Base-by-base conservation (phyloP, 1,140 invertebrate species). In the Apis dorsata region DNA sequence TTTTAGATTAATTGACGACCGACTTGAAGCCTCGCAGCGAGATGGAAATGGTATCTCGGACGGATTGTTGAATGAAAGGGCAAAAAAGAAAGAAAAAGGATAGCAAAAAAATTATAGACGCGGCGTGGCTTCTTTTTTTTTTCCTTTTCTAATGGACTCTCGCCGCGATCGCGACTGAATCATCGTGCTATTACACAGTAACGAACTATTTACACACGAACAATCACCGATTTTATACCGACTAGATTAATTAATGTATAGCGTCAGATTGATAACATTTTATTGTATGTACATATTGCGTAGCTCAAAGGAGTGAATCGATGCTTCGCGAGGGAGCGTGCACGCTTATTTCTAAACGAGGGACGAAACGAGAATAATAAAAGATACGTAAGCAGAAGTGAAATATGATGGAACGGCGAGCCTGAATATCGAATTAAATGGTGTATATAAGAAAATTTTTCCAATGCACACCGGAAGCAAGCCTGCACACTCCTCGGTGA, bases 211-310 rank as follows among this genome's bases (percentile, higher is more conserved):
- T 84, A 89, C 72, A 74, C 77, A 74, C 77, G 81, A 91, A 91
- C 90, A 91, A 92, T 92, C 91, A 92, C 69, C 34, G 77, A 90
- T 92, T 92, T 92, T 92, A 89, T 92, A 92, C 91, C 85, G 85
- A 86, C 44, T 91, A 88, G 86, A 90, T 44, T 91, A 87, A 62
- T 91, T 78, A 90, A 90, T 90, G 81, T 89, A 90, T 91, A 91
- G 85, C 60, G 79, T 86, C 82, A 85, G 73, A 75, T 81, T 75
- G 86, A 51, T 65, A 86, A 86, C 83, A 80, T 91, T 89, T 90
- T 90, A 90, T 75, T 90, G 90, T 91, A 91, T 81, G 73, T 92
- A 92, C 49, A 91, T 92, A 92, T 79, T 75, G 83, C 68, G 82
- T 90, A 88, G 68, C 79, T 85, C 81, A 75, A 44, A 55, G 49